Conservation (phyloP, 2,888 invertebrate species). For the Leptothorax acervorum region DNA sequence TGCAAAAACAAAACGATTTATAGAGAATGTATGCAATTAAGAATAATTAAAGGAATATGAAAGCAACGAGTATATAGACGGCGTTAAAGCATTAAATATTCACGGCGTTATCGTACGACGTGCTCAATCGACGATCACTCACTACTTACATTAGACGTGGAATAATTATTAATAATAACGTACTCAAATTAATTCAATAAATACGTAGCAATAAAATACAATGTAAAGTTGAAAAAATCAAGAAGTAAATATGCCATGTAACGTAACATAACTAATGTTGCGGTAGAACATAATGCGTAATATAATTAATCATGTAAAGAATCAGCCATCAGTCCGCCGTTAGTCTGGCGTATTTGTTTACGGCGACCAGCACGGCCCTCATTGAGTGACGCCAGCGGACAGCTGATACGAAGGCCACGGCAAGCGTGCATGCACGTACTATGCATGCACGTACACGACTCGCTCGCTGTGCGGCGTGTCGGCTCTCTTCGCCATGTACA, state of each 20-base stretch:
- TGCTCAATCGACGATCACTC: background rate
- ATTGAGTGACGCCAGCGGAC: slow-evolving; percentile 41
- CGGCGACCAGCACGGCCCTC: slow-evolving; percentile 11
- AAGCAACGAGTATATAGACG: background rate
- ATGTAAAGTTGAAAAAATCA: background rate
- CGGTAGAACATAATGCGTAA: background rate
- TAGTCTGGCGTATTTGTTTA: slow-evolving; percentile 25
- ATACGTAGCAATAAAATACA: background rate
- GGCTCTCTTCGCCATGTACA: background rate
- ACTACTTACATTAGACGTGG: background rate
- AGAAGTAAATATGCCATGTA: background rate
- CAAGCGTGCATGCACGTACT: slow-evolving; percentile 22
- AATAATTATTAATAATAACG: background rate
- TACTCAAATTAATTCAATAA: background rate
- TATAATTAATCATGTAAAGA: background rate
- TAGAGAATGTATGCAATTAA: background rate
- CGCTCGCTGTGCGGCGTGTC: background rate
- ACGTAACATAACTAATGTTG: background rate
- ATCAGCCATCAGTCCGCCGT: background rate
- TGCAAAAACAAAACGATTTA: background rate
- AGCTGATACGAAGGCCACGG: slow-evolving; percentile 52
- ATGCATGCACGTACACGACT: slow-evolving; percentile 19
- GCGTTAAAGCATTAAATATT: background rate
- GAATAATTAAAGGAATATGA: background rate
- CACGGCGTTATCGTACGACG: background rate